Evolutionary conservation across 2,113 vertebrate species (phyloP).

Genomic region (Odontesthes bonariensis): DNA sequence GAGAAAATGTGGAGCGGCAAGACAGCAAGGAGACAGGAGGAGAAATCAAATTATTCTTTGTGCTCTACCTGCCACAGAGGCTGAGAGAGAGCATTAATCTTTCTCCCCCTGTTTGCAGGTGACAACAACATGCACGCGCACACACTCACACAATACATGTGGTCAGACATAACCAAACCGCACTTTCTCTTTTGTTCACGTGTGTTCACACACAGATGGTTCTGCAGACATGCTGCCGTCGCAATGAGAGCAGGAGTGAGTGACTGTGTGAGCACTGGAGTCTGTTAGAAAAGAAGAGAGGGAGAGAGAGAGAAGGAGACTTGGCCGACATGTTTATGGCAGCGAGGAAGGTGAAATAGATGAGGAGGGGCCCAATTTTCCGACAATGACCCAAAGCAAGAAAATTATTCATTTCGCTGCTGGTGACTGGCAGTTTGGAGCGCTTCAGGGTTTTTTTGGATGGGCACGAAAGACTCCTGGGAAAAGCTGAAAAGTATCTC

Average conservation of each 20-base stretch:
- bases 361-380: not conserved
- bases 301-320: not conserved
- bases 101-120: conserved; percentile 62
- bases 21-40: conserved; percentile 64
- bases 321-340: not conserved
- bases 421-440: not conserved
- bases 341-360: conserved; percentile 8
- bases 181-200: conserved; percentile 39
- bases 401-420: conserved; percentile 6
- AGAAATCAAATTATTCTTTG: conserved; percentile 80
- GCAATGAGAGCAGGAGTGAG: conserved; percentile 25
- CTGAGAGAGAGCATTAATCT: conserved; percentile 78
- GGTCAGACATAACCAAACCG: conserved; percentile 46
- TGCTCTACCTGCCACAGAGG: conserved; percentile 75
- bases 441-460: not conserved
- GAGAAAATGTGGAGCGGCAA: conserved; percentile 66
- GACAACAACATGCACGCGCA: conserved; percentile 46
- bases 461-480: not conserved
- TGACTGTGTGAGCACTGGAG: conserved; percentile 19
- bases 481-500: not conserved
- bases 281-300: not conserved
- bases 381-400: not conserved
- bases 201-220: conserved; percentile 28
- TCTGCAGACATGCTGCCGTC: conserved; percentile 30
- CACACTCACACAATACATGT: conserved; percentile 8